Evolutionary conservation across 64 coral and sea anemone genomes (phyloP).

Genomic region (Porites lutea): DNA sequence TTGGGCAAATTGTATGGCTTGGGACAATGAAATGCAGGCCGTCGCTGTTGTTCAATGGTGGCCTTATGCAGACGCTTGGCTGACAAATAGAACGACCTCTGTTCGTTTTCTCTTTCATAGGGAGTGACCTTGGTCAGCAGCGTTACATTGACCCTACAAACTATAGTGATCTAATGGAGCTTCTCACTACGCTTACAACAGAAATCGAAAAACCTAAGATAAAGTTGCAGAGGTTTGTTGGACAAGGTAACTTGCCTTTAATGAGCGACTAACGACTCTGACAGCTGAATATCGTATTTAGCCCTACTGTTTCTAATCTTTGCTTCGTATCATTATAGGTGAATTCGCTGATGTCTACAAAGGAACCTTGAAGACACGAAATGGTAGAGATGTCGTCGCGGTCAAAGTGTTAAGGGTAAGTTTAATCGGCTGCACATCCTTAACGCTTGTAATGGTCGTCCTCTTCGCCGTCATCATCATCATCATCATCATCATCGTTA

Average conservation of each 20-base stretch:
- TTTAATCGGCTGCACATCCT: background rate
- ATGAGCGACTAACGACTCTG: background rate
- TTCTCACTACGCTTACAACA: constrained; percentile 53
- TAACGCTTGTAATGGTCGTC: too few species aligned
- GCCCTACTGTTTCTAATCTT: background rate
- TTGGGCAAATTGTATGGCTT: too few species aligned
- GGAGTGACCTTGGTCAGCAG: constrained; percentile 6
- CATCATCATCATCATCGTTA: constrained; percentile 76
- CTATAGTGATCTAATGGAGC: constrained; percentile 54
- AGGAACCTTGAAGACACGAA: constrained; percentile 33
- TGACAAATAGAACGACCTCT: too few species aligned
- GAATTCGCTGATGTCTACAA: constrained; percentile 91
- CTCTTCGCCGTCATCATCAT: constrained; percentile 33
- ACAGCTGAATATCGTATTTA: background rate
- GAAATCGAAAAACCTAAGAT: constrained; percentile 55
- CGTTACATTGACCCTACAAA: constrained; percentile 68
- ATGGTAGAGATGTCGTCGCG: constrained; percentile 54
- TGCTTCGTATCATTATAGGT: constrained; percentile 18
- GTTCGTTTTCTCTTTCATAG: background rate
- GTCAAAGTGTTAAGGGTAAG: constrained; percentile 80
- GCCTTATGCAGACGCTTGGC: too few species aligned
- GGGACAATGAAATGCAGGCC: too few species aligned
- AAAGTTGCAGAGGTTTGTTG: constrained; percentile 64
- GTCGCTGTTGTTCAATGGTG: too few species aligned
- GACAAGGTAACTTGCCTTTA: constrained; percentile 44